Conservation (phyloP, 2,113 vertebrate genomes). For the Neopipo cinnamomea region DNA sequence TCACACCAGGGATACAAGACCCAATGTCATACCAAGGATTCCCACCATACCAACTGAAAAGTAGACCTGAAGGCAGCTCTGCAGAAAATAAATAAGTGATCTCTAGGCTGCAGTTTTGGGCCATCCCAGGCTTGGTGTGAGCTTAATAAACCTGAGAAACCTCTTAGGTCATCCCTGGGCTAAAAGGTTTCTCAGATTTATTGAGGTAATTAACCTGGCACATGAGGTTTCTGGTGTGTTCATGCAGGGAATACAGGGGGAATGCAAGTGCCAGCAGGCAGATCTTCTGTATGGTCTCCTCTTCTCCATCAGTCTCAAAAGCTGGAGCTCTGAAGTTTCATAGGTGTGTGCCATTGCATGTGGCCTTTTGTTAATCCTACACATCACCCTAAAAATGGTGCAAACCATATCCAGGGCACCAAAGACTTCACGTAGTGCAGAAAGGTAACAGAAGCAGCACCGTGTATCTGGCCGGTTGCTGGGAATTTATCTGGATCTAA, state of each 20-base stretch:
- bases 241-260: neutral
- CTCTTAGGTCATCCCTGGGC: neutral
- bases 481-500: neutral
- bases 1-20: neutral
- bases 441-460: neutral
- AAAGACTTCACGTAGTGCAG: neutral
- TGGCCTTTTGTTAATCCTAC: neutral
- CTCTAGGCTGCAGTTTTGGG: neutral
- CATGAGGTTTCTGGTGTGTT: neutral
- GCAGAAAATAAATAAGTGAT: neutral
- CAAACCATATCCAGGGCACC: rapidly evolving
- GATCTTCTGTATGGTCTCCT: neutral
- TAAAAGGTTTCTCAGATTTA: neutral
- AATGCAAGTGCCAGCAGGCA: neutral
- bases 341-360: neutral
- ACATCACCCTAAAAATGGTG: neutral
- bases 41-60: neutral
- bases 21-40: neutral
- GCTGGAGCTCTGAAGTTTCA: neutral
- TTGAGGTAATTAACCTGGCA: neutral
- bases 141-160: neutral
- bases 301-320: neutral
- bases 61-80: neutral
- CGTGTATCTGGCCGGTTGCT: neutral
- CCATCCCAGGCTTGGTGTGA: neutral